phyloP scores from a whole-genome alignment of 2,888 invertebrate species.

The Catocala sponsa region DNA sequence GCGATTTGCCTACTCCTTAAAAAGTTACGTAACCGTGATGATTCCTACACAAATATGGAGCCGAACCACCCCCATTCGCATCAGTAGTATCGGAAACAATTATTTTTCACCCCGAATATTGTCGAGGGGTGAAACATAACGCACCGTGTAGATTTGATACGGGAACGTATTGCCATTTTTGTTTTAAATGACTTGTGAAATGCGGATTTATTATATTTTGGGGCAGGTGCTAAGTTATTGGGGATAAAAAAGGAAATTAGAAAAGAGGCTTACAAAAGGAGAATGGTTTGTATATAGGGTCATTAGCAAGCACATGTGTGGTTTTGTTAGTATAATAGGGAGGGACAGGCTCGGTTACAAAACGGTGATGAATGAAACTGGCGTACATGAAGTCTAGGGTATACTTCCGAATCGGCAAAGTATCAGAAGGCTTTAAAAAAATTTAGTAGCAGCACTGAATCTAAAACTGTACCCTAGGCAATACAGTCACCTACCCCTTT shows the following conservation, averaged over 20 bases:
- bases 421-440: no score
- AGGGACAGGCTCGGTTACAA: no score
- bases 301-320: no score
- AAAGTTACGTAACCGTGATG: conserved; percentile 19
- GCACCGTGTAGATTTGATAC: conserved; percentile 38
- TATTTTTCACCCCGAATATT: conserved; percentile 66
- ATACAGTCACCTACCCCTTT: no score
- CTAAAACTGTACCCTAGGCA: no score
- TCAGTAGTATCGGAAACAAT: conserved; percentile 70
- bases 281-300: no score
- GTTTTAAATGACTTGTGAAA: conserved; percentile 42
- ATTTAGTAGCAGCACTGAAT: no score
- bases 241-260: conserved; percentile 6
- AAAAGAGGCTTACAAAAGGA: neutral
- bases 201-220: conserved; percentile 30
- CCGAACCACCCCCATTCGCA: conserved; percentile 42
- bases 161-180: conserved; percentile 34
- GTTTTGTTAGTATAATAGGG: no score
- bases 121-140: conserved; percentile 43
- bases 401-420: no score
- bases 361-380: no score
- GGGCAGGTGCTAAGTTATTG: conserved; percentile 18
- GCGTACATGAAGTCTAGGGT: no score
- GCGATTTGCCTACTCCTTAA: conserved; percentile 5
- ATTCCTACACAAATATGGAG: conserved; percentile 33